Conservation (phyloP, 37 sponge, comb jelly and placozoan genomes). For the Spongia lamella region DNA sequence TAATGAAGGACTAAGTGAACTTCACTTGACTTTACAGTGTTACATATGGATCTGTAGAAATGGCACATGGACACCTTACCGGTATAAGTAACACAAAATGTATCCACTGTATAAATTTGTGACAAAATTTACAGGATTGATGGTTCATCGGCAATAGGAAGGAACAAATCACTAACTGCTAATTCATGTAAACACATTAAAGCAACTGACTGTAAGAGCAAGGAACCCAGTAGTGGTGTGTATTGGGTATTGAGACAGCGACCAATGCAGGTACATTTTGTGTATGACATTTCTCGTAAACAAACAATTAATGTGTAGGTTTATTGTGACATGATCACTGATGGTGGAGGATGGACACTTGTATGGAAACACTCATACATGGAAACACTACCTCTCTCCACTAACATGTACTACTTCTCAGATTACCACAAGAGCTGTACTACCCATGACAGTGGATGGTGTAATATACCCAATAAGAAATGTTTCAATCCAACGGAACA, state of each 20-base stretch:
- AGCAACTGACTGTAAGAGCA: constrained; percentile 15
- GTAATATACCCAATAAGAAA: constrained; percentile 33
- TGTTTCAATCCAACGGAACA: constrained; percentile 24
- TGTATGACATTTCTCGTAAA: neutral
- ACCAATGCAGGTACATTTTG: constrained; percentile 21
- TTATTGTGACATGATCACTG: constrained; percentile 21
- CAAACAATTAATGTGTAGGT: neutral
- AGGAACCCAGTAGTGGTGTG: constrained; percentile 18
- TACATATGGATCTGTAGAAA: too few relatives aligned
- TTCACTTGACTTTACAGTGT: too few relatives aligned
- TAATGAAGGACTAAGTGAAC: too few relatives aligned
- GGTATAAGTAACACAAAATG: too few relatives aligned
- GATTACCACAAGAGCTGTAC: constrained; percentile 6
- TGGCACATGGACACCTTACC: too few relatives aligned
- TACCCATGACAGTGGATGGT: constrained; percentile 21
- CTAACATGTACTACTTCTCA: constrained; percentile 29
- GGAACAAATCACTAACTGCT: constrained; percentile 8
- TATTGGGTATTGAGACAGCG: constrained; percentile 21
- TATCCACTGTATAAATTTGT: too few relatives aligned
- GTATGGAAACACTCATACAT: constrained; percentile 41
- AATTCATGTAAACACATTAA: constrained; percentile 32
- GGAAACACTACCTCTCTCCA: constrained; percentile 21
- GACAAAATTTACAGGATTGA: too few relatives aligned
- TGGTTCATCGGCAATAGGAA: neutral
- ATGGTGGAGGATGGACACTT: constrained; percentile 37